phyloP scores from a whole-genome alignment of 2,888 invertebrate genomes.

The Rhopalosiphum nymphaeae region DNA sequence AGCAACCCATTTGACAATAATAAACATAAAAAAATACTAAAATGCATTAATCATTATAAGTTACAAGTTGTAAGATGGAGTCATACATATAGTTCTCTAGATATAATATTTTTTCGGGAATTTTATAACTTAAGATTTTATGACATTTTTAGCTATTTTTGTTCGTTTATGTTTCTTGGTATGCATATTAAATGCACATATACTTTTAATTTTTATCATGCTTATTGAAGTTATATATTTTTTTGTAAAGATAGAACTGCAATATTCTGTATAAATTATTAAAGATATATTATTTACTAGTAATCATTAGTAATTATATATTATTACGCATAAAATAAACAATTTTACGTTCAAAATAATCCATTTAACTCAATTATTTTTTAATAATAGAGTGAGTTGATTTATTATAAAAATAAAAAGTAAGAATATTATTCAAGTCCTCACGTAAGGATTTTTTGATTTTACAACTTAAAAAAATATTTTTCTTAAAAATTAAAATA shows the following conservation, averaged over 20 bases:
- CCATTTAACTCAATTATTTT: not conserved
- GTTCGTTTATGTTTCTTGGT: slow-evolving; percentile 7
- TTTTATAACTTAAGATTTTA: slow-evolving; percentile 9
- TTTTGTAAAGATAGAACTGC: not conserved
- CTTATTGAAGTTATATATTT: not conserved
- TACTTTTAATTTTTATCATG: slow-evolving; percentile 8
- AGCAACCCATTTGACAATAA: too few species aligned
- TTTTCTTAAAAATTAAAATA: not conserved
- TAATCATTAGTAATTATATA: too few species aligned
- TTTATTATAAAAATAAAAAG: too few species aligned
- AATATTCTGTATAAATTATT: slow-evolving; percentile 6
- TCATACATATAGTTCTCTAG: not conserved
- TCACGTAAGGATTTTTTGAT: not conserved
- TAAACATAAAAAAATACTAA: not conserved
- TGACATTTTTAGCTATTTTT: slow-evolving; percentile 36
- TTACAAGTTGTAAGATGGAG: not conserved
- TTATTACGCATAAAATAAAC: not conserved
- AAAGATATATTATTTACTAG: not conserved
- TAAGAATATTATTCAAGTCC: not conserved
- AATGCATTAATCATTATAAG: not conserved
- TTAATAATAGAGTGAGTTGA: too few species aligned
- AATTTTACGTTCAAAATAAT: not conserved
- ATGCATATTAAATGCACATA: not conserved
- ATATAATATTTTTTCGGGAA: not conserved
- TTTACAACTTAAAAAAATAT: not conserved